Evolutionary conservation across 2,797 vertebrate genomes (phyloP).

Genomic region (Phoxinus dragarum): DNA sequence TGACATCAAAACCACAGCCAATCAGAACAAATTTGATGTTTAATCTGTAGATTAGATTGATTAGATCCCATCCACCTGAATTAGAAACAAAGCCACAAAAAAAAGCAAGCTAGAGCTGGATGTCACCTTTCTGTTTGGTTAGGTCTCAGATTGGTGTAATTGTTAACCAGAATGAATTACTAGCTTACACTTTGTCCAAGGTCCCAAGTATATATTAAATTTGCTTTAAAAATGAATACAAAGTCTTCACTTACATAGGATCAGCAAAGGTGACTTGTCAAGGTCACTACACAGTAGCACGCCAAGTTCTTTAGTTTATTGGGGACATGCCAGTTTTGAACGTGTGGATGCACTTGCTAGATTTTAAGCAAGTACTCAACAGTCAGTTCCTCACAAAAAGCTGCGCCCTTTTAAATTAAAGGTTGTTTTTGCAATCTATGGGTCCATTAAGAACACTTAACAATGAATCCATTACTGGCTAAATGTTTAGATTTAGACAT

Average conservation of each 20-base stretch:
- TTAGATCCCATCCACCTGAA: not conserved
- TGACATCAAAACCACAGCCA: not conserved
- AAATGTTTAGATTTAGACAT: not conserved
- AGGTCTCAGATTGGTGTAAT: too few relatives aligned
- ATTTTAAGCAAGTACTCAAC: not conserved
- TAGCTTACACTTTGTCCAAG: not conserved
- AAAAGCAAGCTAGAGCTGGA: too few relatives aligned
- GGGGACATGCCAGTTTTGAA: too few relatives aligned
- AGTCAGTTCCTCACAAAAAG: too few relatives aligned
- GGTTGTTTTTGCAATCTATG: not conserved
- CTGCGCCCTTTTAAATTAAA: not conserved
- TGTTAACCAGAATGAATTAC: too few relatives aligned
- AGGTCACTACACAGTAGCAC: not conserved
- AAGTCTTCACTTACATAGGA: not conserved
- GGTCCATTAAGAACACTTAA: not conserved
- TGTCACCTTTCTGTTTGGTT: not conserved
- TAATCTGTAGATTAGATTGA: not conserved
- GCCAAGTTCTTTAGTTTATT: not conserved
- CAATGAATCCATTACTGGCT: not conserved
- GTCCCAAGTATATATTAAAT: not conserved
- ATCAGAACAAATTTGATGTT: not conserved
- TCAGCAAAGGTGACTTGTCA: not conserved
- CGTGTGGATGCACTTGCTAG: too few relatives aligned
- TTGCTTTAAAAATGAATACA: not conserved
- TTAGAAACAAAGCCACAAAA: not conserved